Base-by-base conservation (phyloP, 1,140 invertebrate species). In the Diabrotica undecimpunctata region DNA sequence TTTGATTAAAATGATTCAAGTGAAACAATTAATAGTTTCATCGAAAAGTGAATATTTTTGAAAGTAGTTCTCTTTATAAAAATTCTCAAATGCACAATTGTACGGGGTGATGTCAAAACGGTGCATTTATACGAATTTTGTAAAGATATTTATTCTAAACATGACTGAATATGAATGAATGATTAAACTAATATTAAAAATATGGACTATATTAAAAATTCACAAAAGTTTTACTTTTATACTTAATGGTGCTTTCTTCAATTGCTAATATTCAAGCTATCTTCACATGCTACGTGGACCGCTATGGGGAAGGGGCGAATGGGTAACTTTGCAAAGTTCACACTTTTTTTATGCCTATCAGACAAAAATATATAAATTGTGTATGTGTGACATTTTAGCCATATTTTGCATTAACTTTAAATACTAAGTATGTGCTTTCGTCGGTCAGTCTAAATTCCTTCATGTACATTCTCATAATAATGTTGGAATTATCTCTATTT, bases 221-320 rank as follows among this genome's bases (percentile, higher is more conserved):
- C 56, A 66, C 73, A 66, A 46, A 46, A 74, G 66, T 72, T 66
- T 61, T 71, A 58, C 70, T 70, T 39, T 69, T 70, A 70, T 70
- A 25, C 25, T 25, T 25, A 72, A 77, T 74, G 77, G 75, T 78
- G 77, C 76, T 78, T 79, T 79, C 74, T 76, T 77, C 73, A 76
- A 76, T 72, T 77, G 75, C 75, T 76, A 74, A 72, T 76, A 70
- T 72, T 76, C 74, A 76, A 78, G 75, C 74, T 77, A 75, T 74
- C 72, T 76, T 77, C 76, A 78, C 77, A 77, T 78, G 76, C 76
- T 78, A 75, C 68, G 77, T 72, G 76, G 73, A 78, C 72, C 71
- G 75, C 75, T 69, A 66, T 66, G 71, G 74, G 77, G 75, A 76
- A 74, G 77, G 77, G 76, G 73, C 70, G 71, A 72, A 70, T 72